A percentile compares a stretch with the other conserved stretches of the same genome.
These are phyloP conservation scores for Cotesia glomerata DNA, from an alignment of 1,140 invertebrate species.

Conservation along the genomic window DNA sequence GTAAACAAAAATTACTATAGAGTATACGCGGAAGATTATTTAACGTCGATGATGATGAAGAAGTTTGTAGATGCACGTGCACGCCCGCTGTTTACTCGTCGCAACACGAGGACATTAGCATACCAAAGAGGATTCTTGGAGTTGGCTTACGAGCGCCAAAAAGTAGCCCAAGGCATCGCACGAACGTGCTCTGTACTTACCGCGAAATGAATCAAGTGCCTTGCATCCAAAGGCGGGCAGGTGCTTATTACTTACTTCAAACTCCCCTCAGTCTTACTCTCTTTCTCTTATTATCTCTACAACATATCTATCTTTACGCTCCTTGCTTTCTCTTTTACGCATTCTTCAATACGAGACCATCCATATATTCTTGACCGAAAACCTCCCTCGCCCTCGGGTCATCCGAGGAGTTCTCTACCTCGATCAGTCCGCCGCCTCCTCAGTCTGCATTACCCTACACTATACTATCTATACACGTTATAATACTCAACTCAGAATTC, in stretches of 20 bases:
- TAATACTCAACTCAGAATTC: too few relatives aligned
- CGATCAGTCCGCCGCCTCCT: background rate
- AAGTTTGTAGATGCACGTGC: conserved; percentile 24
- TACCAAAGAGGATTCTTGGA: conserved; percentile 17
- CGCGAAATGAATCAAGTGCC: conserved; percentile 63
- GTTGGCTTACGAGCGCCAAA: conserved; percentile 5
- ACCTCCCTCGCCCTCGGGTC: conserved; percentile 56
- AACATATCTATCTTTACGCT: too few relatives aligned
- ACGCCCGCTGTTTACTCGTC: conserved; percentile 19
- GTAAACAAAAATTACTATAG: background rate
- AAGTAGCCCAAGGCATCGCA: conserved; percentile 53
- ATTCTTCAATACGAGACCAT: conserved; percentile 25
- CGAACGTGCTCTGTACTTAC: conserved; percentile 61
- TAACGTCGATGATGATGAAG: conserved; percentile 13
- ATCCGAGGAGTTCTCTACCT: conserved; percentile 47
- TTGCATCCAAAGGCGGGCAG: conserved; percentile 57
- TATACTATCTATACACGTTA: background rate
- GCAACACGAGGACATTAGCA: conserved; percentile 22
- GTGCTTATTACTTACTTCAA: conserved; percentile 62
- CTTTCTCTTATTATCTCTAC: conserved; percentile 28
- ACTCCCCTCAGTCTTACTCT: conserved; percentile 24
- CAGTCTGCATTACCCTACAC: background rate
- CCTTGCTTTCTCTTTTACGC: conserved; percentile 23
- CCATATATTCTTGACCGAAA: conserved; percentile 50
- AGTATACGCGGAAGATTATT: background rate